These are phyloP conservation scores for Orgyia antiqua DNA, from an alignment of 2,888 invertebrate species.

Conservation along the genomic window DNA sequence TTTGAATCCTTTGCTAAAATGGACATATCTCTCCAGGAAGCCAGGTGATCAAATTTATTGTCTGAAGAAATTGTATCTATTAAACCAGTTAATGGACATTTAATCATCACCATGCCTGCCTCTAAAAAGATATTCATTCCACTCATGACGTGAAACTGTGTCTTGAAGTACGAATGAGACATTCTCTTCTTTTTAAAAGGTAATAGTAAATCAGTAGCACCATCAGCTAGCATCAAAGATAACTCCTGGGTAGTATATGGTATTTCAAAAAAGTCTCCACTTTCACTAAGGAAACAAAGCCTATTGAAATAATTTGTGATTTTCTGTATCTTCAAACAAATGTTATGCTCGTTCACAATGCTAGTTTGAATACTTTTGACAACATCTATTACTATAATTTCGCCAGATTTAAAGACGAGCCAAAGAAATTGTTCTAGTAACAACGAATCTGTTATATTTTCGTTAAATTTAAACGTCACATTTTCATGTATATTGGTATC, in stretches of 20 bases:
- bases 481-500: conserved; percentile 9
- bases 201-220: conserved; percentile 29
- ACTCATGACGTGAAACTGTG: conserved; percentile 17
- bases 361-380: conserved; percentile 30
- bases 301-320: conserved; percentile 27
- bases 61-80: conserved; percentile 30
- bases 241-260: conserved; percentile 36
- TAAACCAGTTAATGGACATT: conserved; percentile 51
- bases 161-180: conserved; percentile 11
- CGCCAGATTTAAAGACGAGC: conserved; percentile 47
- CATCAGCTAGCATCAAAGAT: conserved; percentile 29
- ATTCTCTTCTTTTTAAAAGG: conserved; percentile 35
- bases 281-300: conserved; percentile 49
- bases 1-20: conserved; percentile 37
- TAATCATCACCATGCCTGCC: conserved; percentile 27
- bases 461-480: conserved; percentile 27
- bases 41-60: conserved; percentile 29
- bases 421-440: conserved; percentile 47
- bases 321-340: conserved; percentile 38
- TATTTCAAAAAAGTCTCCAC: conserved; percentile 44
- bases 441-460: conserved; percentile 39
- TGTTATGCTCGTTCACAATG: conserved; percentile 37
- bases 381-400: conserved; percentile 44
- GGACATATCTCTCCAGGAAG: conserved; percentile 44
- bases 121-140: conserved; percentile 40